These are phyloP conservation scores for Cromileptes altivelis DNA, from an alignment of 2,113 vertebrate genomes.

Conservation along the genomic window DNA sequence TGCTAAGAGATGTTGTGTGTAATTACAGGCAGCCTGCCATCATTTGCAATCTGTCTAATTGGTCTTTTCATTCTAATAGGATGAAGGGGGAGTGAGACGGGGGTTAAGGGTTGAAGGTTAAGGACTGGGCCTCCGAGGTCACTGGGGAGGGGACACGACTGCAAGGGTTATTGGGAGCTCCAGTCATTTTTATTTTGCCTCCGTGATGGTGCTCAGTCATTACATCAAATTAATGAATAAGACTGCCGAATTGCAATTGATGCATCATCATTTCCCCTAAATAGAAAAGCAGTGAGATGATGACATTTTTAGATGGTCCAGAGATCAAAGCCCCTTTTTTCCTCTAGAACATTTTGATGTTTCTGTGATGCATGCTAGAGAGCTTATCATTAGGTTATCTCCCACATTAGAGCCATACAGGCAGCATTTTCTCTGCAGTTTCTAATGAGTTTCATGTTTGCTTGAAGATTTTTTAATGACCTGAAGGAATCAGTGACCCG, in stretches of 20 bases:
- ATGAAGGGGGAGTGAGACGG: conserved; percentile 69
- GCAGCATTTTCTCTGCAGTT: conserved; percentile 61
- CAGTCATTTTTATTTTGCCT: conserved; percentile 68
- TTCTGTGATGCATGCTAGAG: conserved; percentile 45
- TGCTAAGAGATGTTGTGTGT: conserved; percentile 78
- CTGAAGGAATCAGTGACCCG: conserved; percentile 77
- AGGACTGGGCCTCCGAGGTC: conserved; percentile 73
- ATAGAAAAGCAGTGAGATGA: conserved; percentile 61
- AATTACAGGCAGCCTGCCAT: conserved; percentile 80
- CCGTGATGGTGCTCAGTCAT: conserved; percentile 51
- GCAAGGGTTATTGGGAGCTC: conserved; percentile 55
- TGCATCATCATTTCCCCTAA: conserved; percentile 58
- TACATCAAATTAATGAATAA: conserved; percentile 69
- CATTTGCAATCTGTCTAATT: conserved; percentile 88
- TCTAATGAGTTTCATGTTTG: conserved; percentile 77
- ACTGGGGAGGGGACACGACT: conserved; percentile 41
- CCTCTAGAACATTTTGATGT: conserved; percentile 42
- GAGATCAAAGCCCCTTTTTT: conserved; percentile 67
- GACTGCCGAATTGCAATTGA: conserved; percentile 57
- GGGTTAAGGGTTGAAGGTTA: conserved; percentile 74
- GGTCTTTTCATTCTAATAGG: conserved; percentile 81
- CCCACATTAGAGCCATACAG: conserved; percentile 54
- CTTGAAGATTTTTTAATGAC: conserved; percentile 76
- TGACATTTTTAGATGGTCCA: conserved; percentile 63
- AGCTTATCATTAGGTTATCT: conserved; percentile 75